Evolutionary conservation across 2,888 invertebrate genomes (phyloP).

Genomic region (Ormyrus thymus): DNA sequence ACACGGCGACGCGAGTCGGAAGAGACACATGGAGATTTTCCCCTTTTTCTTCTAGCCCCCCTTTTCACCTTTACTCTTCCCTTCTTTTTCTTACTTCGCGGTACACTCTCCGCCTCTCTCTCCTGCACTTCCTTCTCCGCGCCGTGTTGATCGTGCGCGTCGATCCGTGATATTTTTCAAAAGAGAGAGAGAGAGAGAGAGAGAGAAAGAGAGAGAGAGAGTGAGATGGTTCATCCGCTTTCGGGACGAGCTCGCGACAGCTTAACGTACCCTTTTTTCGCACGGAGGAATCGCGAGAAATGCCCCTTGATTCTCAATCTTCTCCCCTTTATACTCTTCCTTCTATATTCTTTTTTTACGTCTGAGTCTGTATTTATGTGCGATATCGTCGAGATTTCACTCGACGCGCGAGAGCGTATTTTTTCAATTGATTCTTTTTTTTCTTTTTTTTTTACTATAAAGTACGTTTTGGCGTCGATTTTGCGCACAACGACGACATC

Average conservation of each 20-base stretch:
- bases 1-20: conserved; percentile 39
- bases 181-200: conserved; percentile 17
- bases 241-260: conserved; percentile 52
- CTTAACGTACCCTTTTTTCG: conserved; percentile 45
- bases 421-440: conserved; percentile 49
- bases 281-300: conserved; percentile 50
- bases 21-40: conserved; percentile 45
- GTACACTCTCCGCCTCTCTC: conserved; percentile 50
- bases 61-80: not conserved
- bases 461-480: conserved; percentile 54
- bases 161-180: conserved; percentile 59
- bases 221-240: conserved; percentile 51
- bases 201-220: conserved; percentile 26
- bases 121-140: conserved; percentile 55
- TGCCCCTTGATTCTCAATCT: conserved; percentile 50
- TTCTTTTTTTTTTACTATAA: conserved; percentile 48
- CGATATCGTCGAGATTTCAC: conserved; percentile 55
- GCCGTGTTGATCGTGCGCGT: conserved; percentile 54
- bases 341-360: conserved; percentile 50
- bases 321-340: conserved; percentile 26
- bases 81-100: conserved; percentile 18
- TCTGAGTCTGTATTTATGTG: conserved; percentile 58
- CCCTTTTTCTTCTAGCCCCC: conserved; percentile 12
- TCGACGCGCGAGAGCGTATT: conserved; percentile 52
- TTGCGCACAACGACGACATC: conserved; percentile 47